Evolutionary conservation across 2,797 vertebrate genomes (phyloP), one percentile per base, ranked within the genome.

Genomic region (Sebastes variabilis): DNA sequence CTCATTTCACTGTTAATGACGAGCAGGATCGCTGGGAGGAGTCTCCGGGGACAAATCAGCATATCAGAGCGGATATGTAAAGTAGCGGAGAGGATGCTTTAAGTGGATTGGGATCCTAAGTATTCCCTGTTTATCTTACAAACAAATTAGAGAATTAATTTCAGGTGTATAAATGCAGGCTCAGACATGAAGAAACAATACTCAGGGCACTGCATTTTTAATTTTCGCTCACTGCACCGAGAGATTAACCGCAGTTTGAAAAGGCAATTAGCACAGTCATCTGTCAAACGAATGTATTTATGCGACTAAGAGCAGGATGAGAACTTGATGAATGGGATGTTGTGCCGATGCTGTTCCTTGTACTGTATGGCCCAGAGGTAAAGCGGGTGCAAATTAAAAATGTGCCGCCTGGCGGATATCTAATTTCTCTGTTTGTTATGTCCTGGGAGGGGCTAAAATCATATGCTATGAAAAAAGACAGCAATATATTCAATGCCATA

Each of bases 131-230:
- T 89, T 94, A 91, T 93, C 81, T 87, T 81, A 80, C 91, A 94
- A 92, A 91, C 84, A 90, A 91, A 93, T 92, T 80, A 92, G 79
- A 85, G 82, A 94, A 94, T 94, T 90, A 83, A 94, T 95, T 95
- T 95, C 89, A 88, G 88, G 91, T 89, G 89, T 79, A 92, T 91
- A 91, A 91, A 94, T 92, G 90, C 85, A 82, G 79, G 82, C 90
- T 87, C 81, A 89, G 81, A 91, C 90, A 87, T 83, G 86, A 73
- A 88, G 86, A 92, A 87, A 93, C 76, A 88, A 89, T 92, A 88
- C 88, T 90, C 88, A 70, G 80, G 84, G 89, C 66, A 79, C 64
- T 65, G 75, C 86, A 79, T 90, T 92, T 92, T 92, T 89, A 87
- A 92, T 94, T 94, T 92, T 71, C 73, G 2, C 84, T 80, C 8